Base-by-base conservation (phyloP, 2,888 invertebrate genomes). In the Harpagoxenus sublaevis region DNA sequence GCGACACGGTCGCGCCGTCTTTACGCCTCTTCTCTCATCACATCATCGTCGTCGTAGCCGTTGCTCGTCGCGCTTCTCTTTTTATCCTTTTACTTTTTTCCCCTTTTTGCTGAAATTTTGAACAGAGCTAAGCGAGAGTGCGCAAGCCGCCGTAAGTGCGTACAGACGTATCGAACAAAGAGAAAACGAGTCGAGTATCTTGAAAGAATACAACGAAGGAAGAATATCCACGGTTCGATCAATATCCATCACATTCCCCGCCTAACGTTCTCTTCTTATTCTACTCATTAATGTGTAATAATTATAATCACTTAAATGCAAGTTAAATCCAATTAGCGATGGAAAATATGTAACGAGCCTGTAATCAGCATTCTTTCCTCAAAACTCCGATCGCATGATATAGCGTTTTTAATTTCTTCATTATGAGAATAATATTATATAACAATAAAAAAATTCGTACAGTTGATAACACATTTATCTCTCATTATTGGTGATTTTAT, bases 311-410 rank as follows among this genome's bases (percentile, higher is more conserved):
- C 82, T 83, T 83, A 51, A 84, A 84, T 86, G 75, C 84, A 85
- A 70, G 88, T 89, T 87, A 84, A 88, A 89, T 83, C 83, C 84
- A 86, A 89, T 89, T 87, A 89, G 83, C 79, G 85, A 88, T 86
- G 82, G 68, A 85, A 84, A 81, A 82, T 74, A 63, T 62, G 62
- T 84, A 68, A 77, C 75, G 84, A 88, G 79, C 79, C 79, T 83
- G 65, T 87, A 66, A 85, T 84, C 55, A 70, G 18, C 31, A 68
- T 48, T 71, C 15, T 65, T 71, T 60, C 68, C 75, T 70, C 66
- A 57, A 12, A 51, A 74, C n/a, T 62, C 62, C 35, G 77, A 55
- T 68, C 42, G 15, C 42, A 78, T 55, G 66, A 28, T 55, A 42
- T 12, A 45, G 42, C n/a, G 53, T 12, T 68, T 39, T n/a, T 28